phyloP scores from a whole-genome alignment of 1,140 invertebrate species.

The Cyclina sinensis region DNA sequence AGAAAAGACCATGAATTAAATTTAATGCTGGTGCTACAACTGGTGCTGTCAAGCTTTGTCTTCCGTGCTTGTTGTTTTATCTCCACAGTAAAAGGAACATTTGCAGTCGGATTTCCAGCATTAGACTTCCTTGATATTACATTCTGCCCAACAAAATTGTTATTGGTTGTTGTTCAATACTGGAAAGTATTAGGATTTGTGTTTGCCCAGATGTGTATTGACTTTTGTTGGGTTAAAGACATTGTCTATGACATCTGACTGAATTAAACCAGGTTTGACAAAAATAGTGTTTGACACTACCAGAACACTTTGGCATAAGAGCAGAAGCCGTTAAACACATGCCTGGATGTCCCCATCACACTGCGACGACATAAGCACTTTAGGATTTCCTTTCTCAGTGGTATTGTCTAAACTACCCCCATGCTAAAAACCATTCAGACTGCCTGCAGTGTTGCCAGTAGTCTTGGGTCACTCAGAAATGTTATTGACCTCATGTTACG shows the following conservation, averaged over 20 bases:
- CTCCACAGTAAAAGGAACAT: background rate
- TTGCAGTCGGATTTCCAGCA: constrained; percentile 29
- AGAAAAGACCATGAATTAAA: too few relatives aligned
- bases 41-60: background rate
- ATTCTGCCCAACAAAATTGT: constrained; percentile 48
- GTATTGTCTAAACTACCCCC: background rate
- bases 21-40: too few relatives aligned
- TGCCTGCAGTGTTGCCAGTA: constrained; percentile 12
- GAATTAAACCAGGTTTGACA: constrained; percentile 59
- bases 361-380: constrained; percentile 50
- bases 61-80: background rate
- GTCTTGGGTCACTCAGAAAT: constrained; percentile 2
- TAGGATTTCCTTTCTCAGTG: constrained; percentile 13
- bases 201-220: constrained; percentile 53
- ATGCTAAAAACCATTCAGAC: constrained; percentile 17
- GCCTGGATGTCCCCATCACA: constrained; percentile 57
- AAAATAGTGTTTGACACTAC: background rate
- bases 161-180: constrained; percentile 48
- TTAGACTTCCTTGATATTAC: constrained; percentile 53
- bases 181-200: constrained; percentile 61
- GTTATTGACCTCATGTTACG: constrained; percentile 44
- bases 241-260: constrained; percentile 57
- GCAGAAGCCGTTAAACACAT: constrained; percentile 34
- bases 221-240: too few relatives aligned
- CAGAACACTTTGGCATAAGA: background rate